Conservation (phyloP, 2,797 vertebrate species). For the Phoxinus dragarum region DNA sequence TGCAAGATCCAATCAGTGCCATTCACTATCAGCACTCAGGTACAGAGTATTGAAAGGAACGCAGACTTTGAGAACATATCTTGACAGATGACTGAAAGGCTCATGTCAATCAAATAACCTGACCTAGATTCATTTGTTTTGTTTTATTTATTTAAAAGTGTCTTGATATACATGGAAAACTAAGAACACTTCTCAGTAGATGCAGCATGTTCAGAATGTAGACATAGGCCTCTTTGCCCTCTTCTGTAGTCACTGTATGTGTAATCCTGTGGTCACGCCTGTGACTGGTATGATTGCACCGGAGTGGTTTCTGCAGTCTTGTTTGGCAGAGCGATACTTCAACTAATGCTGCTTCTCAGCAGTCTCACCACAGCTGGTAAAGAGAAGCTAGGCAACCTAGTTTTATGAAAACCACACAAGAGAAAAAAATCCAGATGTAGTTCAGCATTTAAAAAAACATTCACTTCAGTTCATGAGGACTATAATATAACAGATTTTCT, state of each 20-base stretch:
- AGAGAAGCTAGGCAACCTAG: constrained; percentile 14
- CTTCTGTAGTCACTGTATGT: background rate
- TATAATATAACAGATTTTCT: background rate
- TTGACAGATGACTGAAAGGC: background rate
- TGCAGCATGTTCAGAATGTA: background rate
- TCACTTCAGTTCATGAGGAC: background rate
- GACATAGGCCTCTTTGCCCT: background rate
- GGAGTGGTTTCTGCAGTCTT: background rate
- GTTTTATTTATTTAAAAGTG: constrained; percentile 16
- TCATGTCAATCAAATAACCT: background rate
- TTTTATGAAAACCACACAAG: background rate
- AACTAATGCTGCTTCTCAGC: background rate
- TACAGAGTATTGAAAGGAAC: background rate
- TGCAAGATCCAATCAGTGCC: constrained; percentile 33
- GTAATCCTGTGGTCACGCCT: background rate
- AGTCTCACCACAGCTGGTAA: constrained; percentile 4
- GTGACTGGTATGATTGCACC: constrained; percentile 10
- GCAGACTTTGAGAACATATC: background rate
- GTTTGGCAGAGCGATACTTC: background rate
- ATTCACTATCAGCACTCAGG: constrained; percentile 35
- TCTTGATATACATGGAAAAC: background rate
- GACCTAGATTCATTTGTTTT: constrained; percentile 30
- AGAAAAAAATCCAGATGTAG: background rate
- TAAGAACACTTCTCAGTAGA: background rate
- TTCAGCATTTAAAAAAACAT: background rate